These are phyloP conservation scores for Tringa solitaria DNA, from an alignment of 2,113 vertebrate genomes.

Conservation along the genomic window DNA sequence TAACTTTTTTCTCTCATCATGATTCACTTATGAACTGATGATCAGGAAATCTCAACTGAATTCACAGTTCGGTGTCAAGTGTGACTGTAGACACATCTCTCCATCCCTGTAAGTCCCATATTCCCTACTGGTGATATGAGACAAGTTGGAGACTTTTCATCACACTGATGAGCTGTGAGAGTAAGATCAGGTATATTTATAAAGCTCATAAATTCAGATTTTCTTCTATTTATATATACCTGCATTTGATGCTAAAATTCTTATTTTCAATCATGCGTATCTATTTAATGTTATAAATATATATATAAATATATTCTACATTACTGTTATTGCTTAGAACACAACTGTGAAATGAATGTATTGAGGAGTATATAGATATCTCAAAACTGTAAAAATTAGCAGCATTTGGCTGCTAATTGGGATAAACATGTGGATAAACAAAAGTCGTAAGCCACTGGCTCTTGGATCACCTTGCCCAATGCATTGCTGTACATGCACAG, in stretches of 20 bases:
- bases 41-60: background rate
- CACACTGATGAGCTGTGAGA: background rate
- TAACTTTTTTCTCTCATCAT: background rate
- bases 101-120: background rate
- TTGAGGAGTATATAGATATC: background rate
- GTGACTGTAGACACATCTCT: background rate
- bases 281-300: background rate
- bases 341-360: background rate
- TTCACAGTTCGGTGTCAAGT: background rate
- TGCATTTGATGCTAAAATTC: background rate
- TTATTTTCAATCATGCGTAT: background rate
- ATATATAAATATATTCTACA: no score
- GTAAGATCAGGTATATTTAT: background rate
- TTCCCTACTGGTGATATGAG: background rate
- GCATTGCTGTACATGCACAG: fast-evolving
- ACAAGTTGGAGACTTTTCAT: background rate
- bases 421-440: background rate
- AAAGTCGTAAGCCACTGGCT: background rate
- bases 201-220: background rate
- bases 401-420: background rate
- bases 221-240: background rate
- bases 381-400: background rate
- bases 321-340: background rate
- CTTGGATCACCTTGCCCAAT: background rate
- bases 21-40: background rate